phyloP scores from a whole-genome alignment of 2,797 vertebrate species.

The Neopelma chrysocephalum region DNA sequence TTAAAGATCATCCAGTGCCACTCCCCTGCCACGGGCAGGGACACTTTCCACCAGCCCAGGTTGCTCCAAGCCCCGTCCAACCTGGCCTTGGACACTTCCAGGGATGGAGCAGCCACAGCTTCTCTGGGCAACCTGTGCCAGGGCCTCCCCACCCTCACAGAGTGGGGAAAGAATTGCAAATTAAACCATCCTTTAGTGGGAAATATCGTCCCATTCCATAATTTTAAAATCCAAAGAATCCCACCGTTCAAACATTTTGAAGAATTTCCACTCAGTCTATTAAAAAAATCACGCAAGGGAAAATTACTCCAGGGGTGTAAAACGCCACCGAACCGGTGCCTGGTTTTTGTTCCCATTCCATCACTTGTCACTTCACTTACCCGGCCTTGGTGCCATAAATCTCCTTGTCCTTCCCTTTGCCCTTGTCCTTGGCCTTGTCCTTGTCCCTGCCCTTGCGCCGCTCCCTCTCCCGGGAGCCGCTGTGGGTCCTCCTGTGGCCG shows the following conservation, averaged over 20 bases:
- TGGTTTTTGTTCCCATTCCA: accelerated
- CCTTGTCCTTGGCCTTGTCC: constrained; percentile 75
- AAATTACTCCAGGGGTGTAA: accelerated
- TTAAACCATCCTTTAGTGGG: background rate
- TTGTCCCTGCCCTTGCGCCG: constrained; percentile 83
- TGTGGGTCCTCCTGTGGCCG: constrained; percentile 79
- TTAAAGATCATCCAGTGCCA: background rate
- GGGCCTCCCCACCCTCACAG: background rate
- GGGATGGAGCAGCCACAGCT: background rate
- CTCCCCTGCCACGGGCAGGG: background rate
- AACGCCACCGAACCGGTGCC: accelerated
- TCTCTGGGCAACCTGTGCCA: background rate
- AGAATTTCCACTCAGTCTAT: background rate
- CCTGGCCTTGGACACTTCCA: background rate
- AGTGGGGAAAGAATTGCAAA: background rate
- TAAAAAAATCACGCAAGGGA: background rate
- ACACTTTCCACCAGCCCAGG: background rate
- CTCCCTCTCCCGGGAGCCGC: constrained; percentile 80
- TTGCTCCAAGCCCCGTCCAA: background rate
- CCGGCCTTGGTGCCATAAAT: constrained; percentile 73
- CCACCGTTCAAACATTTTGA: background rate
- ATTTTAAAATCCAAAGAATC: background rate
- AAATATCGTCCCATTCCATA: background rate
- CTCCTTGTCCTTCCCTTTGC: constrained; percentile 83
- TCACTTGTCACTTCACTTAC: constrained; percentile 70